These are phyloP conservation scores for Macrosiphum euphorbiae DNA, from an alignment of 2,888 invertebrate genomes.

Conservation along the genomic window DNA sequence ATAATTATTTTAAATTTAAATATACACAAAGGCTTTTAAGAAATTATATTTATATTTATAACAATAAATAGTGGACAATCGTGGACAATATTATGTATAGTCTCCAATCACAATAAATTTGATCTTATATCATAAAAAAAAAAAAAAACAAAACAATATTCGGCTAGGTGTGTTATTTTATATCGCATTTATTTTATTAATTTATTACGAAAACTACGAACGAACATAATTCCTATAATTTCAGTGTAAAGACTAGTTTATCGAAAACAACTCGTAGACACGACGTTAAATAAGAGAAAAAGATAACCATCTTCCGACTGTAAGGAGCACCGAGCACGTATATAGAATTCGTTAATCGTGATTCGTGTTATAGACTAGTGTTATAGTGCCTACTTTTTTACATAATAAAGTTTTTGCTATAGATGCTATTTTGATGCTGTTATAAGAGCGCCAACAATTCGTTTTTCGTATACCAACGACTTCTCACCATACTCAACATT, in stretches of 20 bases:
- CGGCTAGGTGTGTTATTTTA: neutral
- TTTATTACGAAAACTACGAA: neutral
- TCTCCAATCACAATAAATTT: neutral
- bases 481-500: neutral
- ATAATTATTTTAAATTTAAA: neutral
- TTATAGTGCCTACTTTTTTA: neutral
- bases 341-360: neutral
- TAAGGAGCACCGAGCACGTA: neutral
- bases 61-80: too few species aligned
- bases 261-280: neutral
- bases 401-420: neutral
- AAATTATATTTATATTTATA: neutral
- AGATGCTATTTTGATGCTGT: neutral
- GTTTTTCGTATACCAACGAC: neutral
- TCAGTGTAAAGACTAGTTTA: neutral
- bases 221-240: neutral
- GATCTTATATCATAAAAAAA: neutral
- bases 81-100: neutral
- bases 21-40: neutral
- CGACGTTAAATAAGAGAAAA: neutral
- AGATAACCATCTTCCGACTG: neutral
- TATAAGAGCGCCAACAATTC: neutral
- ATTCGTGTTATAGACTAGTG: neutral
- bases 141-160: neutral
- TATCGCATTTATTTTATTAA: neutral